phyloP scores from a whole-genome alignment of 1,140 invertebrate genomes.

The Leptonema lineaticorne region DNA sequence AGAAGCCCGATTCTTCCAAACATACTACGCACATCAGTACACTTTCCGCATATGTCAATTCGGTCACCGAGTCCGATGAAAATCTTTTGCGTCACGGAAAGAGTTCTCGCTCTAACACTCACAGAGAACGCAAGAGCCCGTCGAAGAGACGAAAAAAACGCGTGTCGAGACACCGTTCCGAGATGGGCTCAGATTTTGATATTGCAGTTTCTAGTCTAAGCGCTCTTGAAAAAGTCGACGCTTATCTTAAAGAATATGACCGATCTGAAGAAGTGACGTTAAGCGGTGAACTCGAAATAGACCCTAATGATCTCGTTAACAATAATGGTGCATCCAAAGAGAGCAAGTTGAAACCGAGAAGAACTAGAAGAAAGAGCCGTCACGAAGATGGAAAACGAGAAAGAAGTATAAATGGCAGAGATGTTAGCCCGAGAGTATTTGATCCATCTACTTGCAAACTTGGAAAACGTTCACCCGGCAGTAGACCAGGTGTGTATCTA shows the following conservation, averaged over 20 bases:
- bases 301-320: slow-evolving; percentile 53
- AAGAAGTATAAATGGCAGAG: slow-evolving; percentile 47
- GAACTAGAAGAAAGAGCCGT: slow-evolving; percentile 48
- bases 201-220: slow-evolving; percentile 56
- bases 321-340: slow-evolving; percentile 52
- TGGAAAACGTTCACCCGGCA: slow-evolving; percentile 20
- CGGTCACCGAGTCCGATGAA: slow-evolving; percentile 52
- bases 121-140: slow-evolving; percentile 54
- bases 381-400: slow-evolving; percentile 49
- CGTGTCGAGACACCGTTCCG: slow-evolving; percentile 52
- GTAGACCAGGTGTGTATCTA: slow-evolving; percentile 32
- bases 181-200: slow-evolving; percentile 55
- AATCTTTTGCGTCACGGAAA: slow-evolving; percentile 50
- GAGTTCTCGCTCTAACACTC: slow-evolving; percentile 51
- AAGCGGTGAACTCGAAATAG: slow-evolving; percentile 55
- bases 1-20: slow-evolving; percentile 51
- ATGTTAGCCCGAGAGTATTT: slow-evolving; percentile 55
- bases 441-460: slow-evolving; percentile 44
- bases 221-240: slow-evolving; percentile 56
- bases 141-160: slow-evolving; percentile 55
- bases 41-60: slow-evolving; percentile 51
- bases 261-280: slow-evolving; percentile 55
- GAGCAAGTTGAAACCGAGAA: slow-evolving; percentile 49
- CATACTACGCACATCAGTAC: slow-evolving; percentile 54
- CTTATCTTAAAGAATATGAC: slow-evolving; percentile 56